Base-by-base conservation (phyloP, 2,797 vertebrate species). In the Pitangus sulphuratus region DNA sequence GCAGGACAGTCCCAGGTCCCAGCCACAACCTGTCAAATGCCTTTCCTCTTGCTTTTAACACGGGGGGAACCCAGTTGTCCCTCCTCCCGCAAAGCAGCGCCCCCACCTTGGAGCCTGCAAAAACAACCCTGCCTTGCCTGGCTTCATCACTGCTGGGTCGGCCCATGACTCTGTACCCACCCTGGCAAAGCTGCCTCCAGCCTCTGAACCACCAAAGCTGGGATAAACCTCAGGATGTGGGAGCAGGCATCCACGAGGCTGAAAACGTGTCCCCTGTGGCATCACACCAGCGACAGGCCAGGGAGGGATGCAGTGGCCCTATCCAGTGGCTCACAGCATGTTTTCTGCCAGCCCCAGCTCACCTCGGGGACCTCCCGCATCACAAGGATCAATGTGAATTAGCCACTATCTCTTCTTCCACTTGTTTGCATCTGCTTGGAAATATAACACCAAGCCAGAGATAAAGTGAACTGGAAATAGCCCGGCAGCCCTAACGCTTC, bases 381-480 rank as follows among this genome's bases (percentile, higher is more conserved):
- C 53, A 35, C 18, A 13, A 44, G 2, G 1, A 86, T 95, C 44
- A 2, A 95, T 86, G 56, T 0, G 21, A 62, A 95, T 93, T 84
- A 90, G 69, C 87, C 1, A 1, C 61, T 90, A 70, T 81, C 93
- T 84, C 3, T 24, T 77, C 81, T 89, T 91, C 81, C 84, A 79
- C 70, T 88, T 76, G 83, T 86, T 92, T 93, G 85, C 87, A 86
- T 78, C 83, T 68, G 53, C 66, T 77, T 78, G 89, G 92, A 93
- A 96, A 89, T 58, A 28, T 2, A 94, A 87, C 3, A 24, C 58
- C 80, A 86, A 72, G 57, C 6, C 65, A 90, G 53, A 93, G 84
- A 90, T 74, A 93, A 90, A 91, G 56, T 0, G 21, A 95, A 66
- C 19, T 93, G 95, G 89, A 93, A 95, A 94, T 66, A 87, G 39